Conservation (phyloP, 1,140 invertebrate genomes). For the Drosophila erecta region DNA sequence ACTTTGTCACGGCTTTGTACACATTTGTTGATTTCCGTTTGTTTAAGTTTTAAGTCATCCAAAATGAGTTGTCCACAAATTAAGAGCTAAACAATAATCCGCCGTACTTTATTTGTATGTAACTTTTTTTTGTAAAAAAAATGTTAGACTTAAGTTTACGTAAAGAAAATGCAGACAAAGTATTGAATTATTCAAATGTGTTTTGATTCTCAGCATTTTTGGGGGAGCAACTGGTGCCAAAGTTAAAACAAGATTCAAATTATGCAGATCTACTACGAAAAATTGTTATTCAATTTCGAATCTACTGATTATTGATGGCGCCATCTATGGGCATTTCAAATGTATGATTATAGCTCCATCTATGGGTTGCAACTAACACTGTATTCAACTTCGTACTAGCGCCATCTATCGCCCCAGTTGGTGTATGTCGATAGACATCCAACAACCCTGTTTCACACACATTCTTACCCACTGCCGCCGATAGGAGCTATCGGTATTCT, state of each 20-base stretch:
- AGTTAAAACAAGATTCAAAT: background rate
- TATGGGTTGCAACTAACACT: background rate
- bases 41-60: constrained; percentile 19
- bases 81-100: background rate
- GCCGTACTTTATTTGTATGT: constrained; percentile 9
- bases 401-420: too few relatives aligned
- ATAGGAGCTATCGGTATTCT: background rate
- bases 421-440: background rate
- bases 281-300: too few relatives aligned
- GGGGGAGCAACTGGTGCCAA: background rate
- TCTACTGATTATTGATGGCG: too few relatives aligned
- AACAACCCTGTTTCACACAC: too few relatives aligned
- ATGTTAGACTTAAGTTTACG: constrained; percentile 13
- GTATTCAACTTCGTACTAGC: too few relatives aligned
- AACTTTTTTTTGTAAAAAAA: constrained; percentile 11
- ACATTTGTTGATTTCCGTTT: constrained; percentile 6
- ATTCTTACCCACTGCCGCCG: background rate
- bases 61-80: constrained; percentile 3
- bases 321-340: background rate
- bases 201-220: background rate
- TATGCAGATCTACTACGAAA: background rate
- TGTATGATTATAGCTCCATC: too few relatives aligned
- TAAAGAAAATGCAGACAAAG: constrained; percentile 7
- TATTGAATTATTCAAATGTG: constrained; percentile 1
- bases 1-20: constrained; percentile 1